Evolutionary conservation across 2,113 vertebrate genomes (phyloP), one percentile per base, ranked within the genome.

Genomic region (Coptodon rendalli): DNA sequence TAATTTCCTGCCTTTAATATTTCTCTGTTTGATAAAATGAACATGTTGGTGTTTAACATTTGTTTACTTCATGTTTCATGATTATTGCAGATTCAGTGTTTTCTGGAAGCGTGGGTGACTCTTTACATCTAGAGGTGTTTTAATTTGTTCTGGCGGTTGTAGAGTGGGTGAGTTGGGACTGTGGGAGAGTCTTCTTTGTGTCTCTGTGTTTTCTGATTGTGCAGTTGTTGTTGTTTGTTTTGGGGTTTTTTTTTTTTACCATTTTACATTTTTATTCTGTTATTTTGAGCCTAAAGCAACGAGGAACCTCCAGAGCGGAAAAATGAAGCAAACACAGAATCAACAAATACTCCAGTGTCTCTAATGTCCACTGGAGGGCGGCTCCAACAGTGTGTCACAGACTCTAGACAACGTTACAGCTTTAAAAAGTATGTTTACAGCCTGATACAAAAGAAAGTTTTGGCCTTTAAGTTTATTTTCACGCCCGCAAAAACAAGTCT

Each of bases 21-120:
- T 43, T 45, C 5, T 73, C 6, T 73, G 38, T 45, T 73, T 43
- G n/a, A 71, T 27, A 2, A 71, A 14, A 16, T 3, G 38, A 6
- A 3, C n/a, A 16, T 4, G 38, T 71, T 43, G 38, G 7, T 16
- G 66, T 71, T 71, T 45, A 45, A 71, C 13, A 73, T 27, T 14
- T 16, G 13, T 73, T 73, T 45, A 24, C n/a, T 6, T 2, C 12
- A 16, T 24, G n/a, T 27, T 71, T 43, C 5, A 1, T 71, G n/a
- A 16, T 71, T 14, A 2, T 24, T 71, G 66, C 57, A 59, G 36
- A 8, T 24, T 40, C 36, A 24, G 36, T 43, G 38, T 73, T 73
- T 27, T 0, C n/a, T 45, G 66, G 38, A 71, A 24, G 12, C 3
- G 2, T 40, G 0, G 5, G 0, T 22, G 63, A 13, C 0, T 22